phyloP scores from a whole-genome alignment of 2,888 invertebrate species.

The Orchestes rusci region DNA sequence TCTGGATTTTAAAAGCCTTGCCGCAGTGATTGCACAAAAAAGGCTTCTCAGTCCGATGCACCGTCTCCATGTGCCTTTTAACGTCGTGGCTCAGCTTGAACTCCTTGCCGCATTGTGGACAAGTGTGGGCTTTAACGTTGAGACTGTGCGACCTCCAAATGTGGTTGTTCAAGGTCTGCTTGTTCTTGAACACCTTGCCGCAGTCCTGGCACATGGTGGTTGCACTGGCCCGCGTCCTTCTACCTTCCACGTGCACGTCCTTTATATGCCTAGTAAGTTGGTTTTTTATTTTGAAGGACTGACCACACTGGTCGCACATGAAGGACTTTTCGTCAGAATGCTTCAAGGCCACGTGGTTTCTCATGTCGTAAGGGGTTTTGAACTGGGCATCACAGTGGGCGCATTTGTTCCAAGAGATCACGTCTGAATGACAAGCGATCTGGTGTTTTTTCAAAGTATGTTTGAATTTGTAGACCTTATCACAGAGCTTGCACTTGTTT shows the following conservation, averaged over 20 bases:
- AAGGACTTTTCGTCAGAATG: constrained; percentile 37
- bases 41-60: constrained; percentile 19
- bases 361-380: too few relatives aligned
- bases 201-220: constrained; percentile 19
- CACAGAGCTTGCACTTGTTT: not conserved
- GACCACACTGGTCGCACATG: constrained; percentile 37
- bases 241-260: not conserved
- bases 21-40: constrained; percentile 29
- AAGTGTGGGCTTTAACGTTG: too few relatives aligned
- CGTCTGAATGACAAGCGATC: too few relatives aligned
- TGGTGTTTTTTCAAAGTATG: too few relatives aligned
- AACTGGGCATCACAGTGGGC: too few relatives aligned
- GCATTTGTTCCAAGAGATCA: too few relatives aligned
- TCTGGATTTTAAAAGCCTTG: constrained; percentile 25
- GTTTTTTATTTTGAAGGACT: constrained; percentile 35
- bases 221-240: constrained; percentile 2
- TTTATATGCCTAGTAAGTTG: constrained; percentile 33
- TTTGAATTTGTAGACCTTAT: not conserved
- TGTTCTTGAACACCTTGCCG: constrained; percentile 7
- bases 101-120: constrained; percentile 29
- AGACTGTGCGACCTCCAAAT: too few relatives aligned
- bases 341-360: too few relatives aligned
- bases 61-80: constrained; percentile 22
- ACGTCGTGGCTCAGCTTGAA: constrained; percentile 33
- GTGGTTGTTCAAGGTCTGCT: constrained; percentile 4